Conservation (phyloP, 2,888 invertebrate species). For the Frankliniella fusca region DNA sequence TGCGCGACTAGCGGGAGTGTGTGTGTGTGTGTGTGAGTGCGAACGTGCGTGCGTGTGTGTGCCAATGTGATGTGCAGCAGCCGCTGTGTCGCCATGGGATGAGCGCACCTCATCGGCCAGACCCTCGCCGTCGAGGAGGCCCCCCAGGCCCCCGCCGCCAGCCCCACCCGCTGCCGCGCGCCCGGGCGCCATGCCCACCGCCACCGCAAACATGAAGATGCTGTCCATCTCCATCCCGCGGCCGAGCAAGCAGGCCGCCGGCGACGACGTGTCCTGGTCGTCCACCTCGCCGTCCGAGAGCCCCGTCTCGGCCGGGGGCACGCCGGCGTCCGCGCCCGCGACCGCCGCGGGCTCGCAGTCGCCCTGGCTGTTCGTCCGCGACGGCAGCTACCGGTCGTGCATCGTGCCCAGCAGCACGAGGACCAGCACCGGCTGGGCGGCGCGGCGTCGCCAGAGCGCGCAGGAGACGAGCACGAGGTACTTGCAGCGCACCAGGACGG, state of each 20-base stretch:
- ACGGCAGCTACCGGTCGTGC: background rate
- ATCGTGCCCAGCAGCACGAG: background rate
- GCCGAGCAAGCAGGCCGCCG: background rate
- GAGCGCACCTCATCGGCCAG: background rate
- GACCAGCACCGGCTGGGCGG: background rate
- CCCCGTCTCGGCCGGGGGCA: background rate
- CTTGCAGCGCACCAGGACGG: too few relatives aligned
- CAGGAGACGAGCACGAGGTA: constrained; percentile 18
- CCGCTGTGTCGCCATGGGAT: background rate
- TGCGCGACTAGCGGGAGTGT: background rate
- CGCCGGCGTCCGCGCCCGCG: background rate
- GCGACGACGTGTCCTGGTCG: constrained; percentile 18
- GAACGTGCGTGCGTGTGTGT: background rate
- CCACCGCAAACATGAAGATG: constrained; percentile 21
- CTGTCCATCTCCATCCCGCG: constrained; percentile 17
- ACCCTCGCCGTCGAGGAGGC: too few relatives aligned
- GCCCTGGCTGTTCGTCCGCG: background rate
- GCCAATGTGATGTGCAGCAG: background rate
- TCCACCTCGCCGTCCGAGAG: constrained; percentile 9
- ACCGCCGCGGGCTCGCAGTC: background rate
- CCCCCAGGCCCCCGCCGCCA: background rate
- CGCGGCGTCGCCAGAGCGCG: constrained; percentile 5
- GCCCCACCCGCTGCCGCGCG: background rate
- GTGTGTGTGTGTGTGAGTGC: background rate
- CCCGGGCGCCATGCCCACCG: constrained; percentile 16